Evolutionary conservation across 2,888 invertebrate species (phyloP), one percentile per base, ranked within the genome.

Genomic region (Noctua janthina): DNA sequence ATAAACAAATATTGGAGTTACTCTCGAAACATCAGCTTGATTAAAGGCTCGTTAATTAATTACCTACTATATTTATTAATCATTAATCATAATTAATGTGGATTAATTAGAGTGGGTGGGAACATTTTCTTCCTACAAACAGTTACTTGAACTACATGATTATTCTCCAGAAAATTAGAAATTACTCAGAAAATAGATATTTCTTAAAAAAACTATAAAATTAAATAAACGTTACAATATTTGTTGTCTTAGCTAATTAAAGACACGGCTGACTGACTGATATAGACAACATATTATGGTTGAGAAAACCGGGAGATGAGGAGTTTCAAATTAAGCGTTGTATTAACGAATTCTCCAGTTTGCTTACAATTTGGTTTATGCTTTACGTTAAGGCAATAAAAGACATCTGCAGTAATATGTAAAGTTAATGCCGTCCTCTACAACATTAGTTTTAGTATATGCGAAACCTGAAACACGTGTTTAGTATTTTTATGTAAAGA

Each of bases 1-100:
- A 17, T 66, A 67, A 39, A 29, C 83, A 64, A 86, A 84, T 86
- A 78, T 86, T 78, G 59, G 67, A 81, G 56, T 85, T 46, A 17
- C 49, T 64, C 70, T 13, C 43, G 43, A 74, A 81, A 85, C 72
- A 76, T 83, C 43, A 51, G 23, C 35, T 62, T 84, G 67, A 84
- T 84, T 68, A 79, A 86, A 74, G n/a, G 56, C 43, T 39, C 8
- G 56, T 73, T 76, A 69, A 73, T 81, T 85, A 77, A 71, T 77
- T 62, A 77, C 7, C 6, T n/a, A 56, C 67, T 49, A 62, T 62
- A 67, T 75, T 43, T 72, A 74, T 75, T 68, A 43, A 67, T 71
- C n/a, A 56, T 56, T 20, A 35, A 64, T 73, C 13, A 8, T 66
- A 51, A 62, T 72, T 17, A 67, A 39, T 75, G 20, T 35, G n/a